Base-by-base conservation (phyloP, 2,113 vertebrate species). In the Clarias gariepinus region DNA sequence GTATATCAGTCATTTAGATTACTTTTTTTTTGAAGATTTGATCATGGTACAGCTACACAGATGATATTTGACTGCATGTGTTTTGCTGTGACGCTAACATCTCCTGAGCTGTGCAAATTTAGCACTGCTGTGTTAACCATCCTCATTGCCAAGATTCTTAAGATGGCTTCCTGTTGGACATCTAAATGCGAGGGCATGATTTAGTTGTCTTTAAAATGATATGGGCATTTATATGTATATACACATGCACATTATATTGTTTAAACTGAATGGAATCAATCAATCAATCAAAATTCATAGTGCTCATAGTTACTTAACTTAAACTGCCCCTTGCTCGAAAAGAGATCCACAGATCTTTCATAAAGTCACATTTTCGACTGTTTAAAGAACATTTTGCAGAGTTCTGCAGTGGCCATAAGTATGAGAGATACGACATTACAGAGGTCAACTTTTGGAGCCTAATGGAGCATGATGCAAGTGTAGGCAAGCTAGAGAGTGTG, bases 381-480 rank as follows among this genome's bases (percentile, higher is more conserved):
- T 61, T 89, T 69, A 85, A n/a, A 57, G 33, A 11, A 58, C 23
- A 73, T n/a, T 84, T 60, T 71, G 23, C 23, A 52, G 55, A 21
- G 25, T 84, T 30, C 3, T n/a, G 11, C 3, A 13, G 25, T 30
- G 33, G 53, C 30, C 33, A 68, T 25, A 66, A 57, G 79, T 87
- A 52, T 68, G 87, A 78, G 87, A 91, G 68, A 47, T 36, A 16
- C 83, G 86, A 33, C 63, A 69, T 85, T 91, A 78, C 69, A 85
- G 90, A 92, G 90, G 91, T 91, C 90, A 90, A 53, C 25, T 87
- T 90, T 92, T 89, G n/a, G n/a, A n/a, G 91, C 87, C 85, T 85
- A 87, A 69, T 76, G 58, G 77, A 88, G 87, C 88, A 92, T 94
- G 94, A 94, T 94, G 93, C 93, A 95, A 95, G 89, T 74, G 89